Evolutionary conservation across 2,113 vertebrate genomes (phyloP), one percentile per base, ranked within the genome.

Genomic region (Pipa parva): DNA sequence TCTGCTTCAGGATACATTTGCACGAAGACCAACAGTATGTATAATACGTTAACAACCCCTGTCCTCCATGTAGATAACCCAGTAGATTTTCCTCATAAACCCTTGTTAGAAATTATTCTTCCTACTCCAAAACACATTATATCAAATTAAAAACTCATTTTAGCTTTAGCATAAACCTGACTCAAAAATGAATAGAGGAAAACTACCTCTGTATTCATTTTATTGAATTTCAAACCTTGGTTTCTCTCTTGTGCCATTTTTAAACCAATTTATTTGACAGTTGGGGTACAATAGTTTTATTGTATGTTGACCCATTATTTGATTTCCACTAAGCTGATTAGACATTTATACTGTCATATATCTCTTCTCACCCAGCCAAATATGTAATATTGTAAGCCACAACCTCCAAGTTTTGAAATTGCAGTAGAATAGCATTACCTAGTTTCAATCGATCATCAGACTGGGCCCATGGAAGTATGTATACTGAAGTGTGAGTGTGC

Each of bases 21-120:
- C 79, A 76, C 78, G 86, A 81, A 78, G 81, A 85, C 71, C 76
- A 75, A 82, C 82, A 83, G 87, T 90, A 89, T 82, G 89, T 90
- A 85, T 82, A 75, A 22, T n/a, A 51, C 39, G 71, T 25, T 71
- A 12, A 72, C 26, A 64, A 39, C 20, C 72, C 71, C 12, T 76
- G 55, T 42, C 65, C 65, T 68, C 75, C 75, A 2, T 29, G 0
- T 74, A 79, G 79, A 78, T 71, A 46, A 17, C 73, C 63, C 66
- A n/a, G 9, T 63, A 78, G 77, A 79, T 56, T 26, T 80, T n/a
- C 39, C 76, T 72, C 80, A 62, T 76, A 75, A 77, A 63, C 33
- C 69, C 42, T 18, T 73, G 17, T 68, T 59, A 11, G 73, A 54
- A n/a, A 55, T 71, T 74, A 73, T 27, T 27, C 50, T 59, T 64